Percentiles rank a stretch among this genome's conserved stretches.
Conservation (phyloP, 2,888 invertebrate species). For the Catonia carolina region DNA sequence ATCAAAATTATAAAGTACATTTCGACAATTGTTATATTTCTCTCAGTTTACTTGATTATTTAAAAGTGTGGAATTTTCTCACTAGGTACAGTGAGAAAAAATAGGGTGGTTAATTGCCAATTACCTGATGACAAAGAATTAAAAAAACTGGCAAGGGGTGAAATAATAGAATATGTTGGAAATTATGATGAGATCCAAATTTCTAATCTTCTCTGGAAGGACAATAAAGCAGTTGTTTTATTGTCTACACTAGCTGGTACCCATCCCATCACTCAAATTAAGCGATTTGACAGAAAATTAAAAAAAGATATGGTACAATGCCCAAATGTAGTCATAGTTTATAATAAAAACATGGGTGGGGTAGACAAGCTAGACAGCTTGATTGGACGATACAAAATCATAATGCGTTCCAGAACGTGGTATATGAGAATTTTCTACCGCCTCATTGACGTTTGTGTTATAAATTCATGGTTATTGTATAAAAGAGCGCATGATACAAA, state of each 20-base stretch:
- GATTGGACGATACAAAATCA: conserved; percentile 31
- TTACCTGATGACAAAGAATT: conserved; percentile 10
- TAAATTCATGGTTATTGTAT: conserved; percentile 35
- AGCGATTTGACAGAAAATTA: conserved; percentile 37
- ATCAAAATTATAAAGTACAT: conserved; percentile 19
- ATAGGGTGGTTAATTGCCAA: conserved; percentile 5
- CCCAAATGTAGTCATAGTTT: conserved; percentile 39
- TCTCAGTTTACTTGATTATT: conserved; percentile 17
- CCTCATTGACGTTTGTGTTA: conserved; percentile 35
- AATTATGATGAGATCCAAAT: not conserved
- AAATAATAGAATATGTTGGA: conserved; percentile 11
- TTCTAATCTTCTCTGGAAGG: conserved; percentile 34
- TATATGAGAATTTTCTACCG: conserved; percentile 40
- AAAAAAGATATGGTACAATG: conserved; percentile 39
- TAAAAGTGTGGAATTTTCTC: conserved; percentile 4
- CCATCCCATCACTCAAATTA: conserved; percentile 37
- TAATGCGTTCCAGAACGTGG: conserved; percentile 39
- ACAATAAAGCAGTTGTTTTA: conserved; percentile 38
- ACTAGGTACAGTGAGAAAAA: conserved; percentile 6
- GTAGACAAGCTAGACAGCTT: conserved; percentile 40
- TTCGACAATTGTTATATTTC: conserved; percentile 29
- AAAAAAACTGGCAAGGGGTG: conserved; percentile 4
- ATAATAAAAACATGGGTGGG: conserved; percentile 41
- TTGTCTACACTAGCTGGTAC: conserved; percentile 37
- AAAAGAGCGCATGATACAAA: conserved; percentile 1